Base-by-base conservation (phyloP, 2,113 vertebrate genomes). In the Gambusia affinis region DNA sequence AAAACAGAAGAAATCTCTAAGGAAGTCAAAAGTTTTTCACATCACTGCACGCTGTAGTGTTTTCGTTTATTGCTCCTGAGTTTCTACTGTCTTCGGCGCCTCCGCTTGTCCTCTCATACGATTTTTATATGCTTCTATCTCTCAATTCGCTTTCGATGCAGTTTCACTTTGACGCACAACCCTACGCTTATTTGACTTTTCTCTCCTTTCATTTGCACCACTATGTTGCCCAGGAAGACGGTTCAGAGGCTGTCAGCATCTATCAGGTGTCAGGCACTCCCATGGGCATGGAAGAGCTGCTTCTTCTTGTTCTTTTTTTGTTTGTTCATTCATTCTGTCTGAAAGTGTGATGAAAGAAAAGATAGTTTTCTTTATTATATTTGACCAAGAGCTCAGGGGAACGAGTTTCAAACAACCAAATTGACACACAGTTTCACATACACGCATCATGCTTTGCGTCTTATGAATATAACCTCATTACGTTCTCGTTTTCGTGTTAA, bases 191-290 rank as follows among this genome's bases (percentile, higher is more conserved):
- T 30, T 30, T 47, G 17, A 29, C 19, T 68, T 4, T 29, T 67
- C 28, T 67, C 29, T 57, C 12, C 27, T 31, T 39, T 65, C 22
- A 57, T 57, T 57, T n/a, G 24, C 24, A 24, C 51, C 51, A 57
- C 10, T 65, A 65, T n/a, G 8, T 35, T 65, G 33, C 47, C 74
- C 70, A 78, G 84, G 64, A 47, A 47, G 17, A 61, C 78, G 69
- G 61, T 84, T 82, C 72, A 74, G 76, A 73, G 42, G 85, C 64
- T 66, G 24, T 66, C 70, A 78, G 78, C 65, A 80, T 75, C 82
- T 86, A 76, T 86, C 76, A 82, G 67, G 51, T 84, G 64, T 72
- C 70, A 73, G 78, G 57, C 73, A 22, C 64, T 82, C 71, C 70
- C 68, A 69, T 68, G 12, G 65, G 64, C 42, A 31, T 73, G 68